These are phyloP conservation scores for Ammodramus savannarum DNA, from an alignment of 2,113 vertebrate genomes.

Conservation along the genomic window DNA sequence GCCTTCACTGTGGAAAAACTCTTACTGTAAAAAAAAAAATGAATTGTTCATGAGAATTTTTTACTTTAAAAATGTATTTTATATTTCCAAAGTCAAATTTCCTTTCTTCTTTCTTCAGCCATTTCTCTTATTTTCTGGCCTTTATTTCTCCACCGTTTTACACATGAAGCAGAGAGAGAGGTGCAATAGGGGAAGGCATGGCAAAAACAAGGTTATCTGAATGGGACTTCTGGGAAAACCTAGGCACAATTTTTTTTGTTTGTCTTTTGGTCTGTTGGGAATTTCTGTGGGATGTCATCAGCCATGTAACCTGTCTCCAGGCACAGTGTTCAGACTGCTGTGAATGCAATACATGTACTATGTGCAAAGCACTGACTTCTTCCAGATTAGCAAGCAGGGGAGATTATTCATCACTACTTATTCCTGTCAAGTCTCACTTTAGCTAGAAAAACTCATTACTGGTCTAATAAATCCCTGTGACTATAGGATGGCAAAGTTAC, in stretches of 20 bases:
- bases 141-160: background rate
- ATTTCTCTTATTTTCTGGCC: background rate
- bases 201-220: background rate
- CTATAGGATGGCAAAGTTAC: background rate
- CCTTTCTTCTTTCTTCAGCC: background rate
- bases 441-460: background rate
- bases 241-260: background rate
- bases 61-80: background rate
- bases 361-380: background rate
- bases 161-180: background rate
- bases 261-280: background rate
- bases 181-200: background rate
- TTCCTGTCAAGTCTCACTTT: background rate
- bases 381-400: background rate
- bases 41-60: background rate
- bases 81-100: background rate
- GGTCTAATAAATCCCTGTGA: background rate
- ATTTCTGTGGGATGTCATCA: background rate
- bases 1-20: background rate
- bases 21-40: background rate
- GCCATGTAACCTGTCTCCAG: background rate
- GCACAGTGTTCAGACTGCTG: background rate
- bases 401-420: background rate
- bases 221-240: background rate
- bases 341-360: background rate